Evolutionary conservation across 2,888 invertebrate genomes (phyloP), one percentile per base, ranked within the genome.

Genomic region (Trichogramma evanescens): DNA sequence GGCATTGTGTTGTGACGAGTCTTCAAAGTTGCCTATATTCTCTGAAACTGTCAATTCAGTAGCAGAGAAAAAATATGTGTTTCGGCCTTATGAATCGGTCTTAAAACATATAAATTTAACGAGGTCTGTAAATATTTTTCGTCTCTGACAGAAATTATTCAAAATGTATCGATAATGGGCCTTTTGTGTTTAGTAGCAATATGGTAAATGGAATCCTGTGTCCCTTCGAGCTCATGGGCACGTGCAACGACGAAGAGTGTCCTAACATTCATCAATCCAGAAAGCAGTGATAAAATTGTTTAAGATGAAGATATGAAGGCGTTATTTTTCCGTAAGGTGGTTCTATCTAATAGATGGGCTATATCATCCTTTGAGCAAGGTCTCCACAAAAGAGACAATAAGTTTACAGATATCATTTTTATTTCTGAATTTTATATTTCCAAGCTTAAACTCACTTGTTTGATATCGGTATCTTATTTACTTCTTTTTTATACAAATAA

Each of bases 201-300:
- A 70, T 74, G 63, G 71, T 71, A 43, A 68, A 75, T 66, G 76
- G 76, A 65, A 70, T 77, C 59, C 72, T 78, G 53, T 78, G 78
- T 63, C 78, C 78, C 4, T 78, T 70, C 64, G 75, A 77, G 65
- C 69, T 78, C 60, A 75, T 71, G 74, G 78, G 78, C 61, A 77
- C 74, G 59, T 78, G 78, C 69, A 74, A 69, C 61, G 78, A 78
- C 62, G 73, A 68, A 59, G 76, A 74, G 60, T 78, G 78, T 67
- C 72, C 69, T 65, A 78, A 68, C 66, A 64, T 74, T 66, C 77
- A 77, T 68, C 73, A 74, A 48, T 67, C 68, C 61, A 63, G 66
- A 63, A 70, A 67, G 66, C 72, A 71, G 63, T 69, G 68, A 68
- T 72, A 72, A 71, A 63, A 62, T 64, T 63, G 66, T 69, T 26